Evolutionary conservation across 2,888 invertebrate genomes (phyloP).

Genomic region (Eutolmus rufibarbis): DNA sequence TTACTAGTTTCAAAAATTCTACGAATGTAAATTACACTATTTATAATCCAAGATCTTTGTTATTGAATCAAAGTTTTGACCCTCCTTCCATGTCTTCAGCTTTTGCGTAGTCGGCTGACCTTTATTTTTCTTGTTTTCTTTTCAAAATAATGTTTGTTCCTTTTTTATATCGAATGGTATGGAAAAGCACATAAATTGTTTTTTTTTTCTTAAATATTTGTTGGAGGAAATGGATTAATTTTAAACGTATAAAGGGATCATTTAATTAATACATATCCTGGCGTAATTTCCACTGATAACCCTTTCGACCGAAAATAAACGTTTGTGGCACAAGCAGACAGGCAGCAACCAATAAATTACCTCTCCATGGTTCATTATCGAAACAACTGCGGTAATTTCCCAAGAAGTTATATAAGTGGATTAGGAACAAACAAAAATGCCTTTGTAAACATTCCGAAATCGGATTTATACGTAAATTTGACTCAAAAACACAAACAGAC

Average conservation of each 20-base stretch:
- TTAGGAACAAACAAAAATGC: neutral
- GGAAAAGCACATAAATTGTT: no score
- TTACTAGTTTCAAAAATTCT: no score
- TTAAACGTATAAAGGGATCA: neutral
- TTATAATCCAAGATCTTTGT: no score
- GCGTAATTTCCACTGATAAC: neutral
- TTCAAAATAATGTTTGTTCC: no score
- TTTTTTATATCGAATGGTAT: no score
- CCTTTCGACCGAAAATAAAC: neutral
- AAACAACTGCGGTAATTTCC: neutral
- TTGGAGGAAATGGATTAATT: neutral
- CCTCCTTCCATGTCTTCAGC: no score
- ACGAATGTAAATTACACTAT: no score
- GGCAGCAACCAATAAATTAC: neutral
- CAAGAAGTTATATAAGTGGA: neutral
- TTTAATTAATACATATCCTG: neutral
- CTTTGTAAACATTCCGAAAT: neutral
- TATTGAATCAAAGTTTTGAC: no score
- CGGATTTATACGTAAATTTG: neutral
- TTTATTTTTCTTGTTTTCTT: no score
- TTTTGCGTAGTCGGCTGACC: no score
- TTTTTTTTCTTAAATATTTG: neutral
- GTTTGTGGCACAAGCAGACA: neutral
- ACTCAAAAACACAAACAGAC: neutral
- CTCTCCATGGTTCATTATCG: neutral